Percentiles rank a stretch among this genome's conserved stretches.
phyloP scores from a whole-genome alignment of 2,888 invertebrate genomes.

The Ectemnius continuus region DNA sequence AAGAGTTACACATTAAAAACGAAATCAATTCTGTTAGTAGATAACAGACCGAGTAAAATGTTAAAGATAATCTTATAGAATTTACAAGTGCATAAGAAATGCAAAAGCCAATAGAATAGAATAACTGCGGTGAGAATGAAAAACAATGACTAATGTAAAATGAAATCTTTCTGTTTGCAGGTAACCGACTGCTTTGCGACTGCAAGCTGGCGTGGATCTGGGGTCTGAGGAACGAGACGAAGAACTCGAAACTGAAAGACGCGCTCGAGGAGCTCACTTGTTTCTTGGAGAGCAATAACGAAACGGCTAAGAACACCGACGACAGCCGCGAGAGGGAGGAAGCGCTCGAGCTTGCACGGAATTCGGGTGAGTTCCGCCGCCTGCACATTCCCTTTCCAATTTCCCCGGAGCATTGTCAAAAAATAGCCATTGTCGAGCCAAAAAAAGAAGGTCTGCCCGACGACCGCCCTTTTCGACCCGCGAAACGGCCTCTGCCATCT shows the following conservation, averaged over 20 bases:
- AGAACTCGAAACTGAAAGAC: slow-evolving; percentile 84
- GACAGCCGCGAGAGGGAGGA: slow-evolving; percentile 68
- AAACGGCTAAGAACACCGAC: slow-evolving; percentile 63
- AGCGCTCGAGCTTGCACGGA: slow-evolving; percentile 68
- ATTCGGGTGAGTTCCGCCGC: slow-evolving; percentile 63
- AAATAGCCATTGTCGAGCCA: not conserved
- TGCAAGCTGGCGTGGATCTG: slow-evolving; percentile 91
- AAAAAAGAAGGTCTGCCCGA: no score
- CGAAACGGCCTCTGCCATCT: not conserved
- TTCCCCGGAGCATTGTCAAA: slow-evolving; percentile 1
- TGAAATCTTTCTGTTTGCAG: slow-evolving; percentile 78
- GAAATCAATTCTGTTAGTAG: slow-evolving; percentile 78
- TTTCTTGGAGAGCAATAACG: slow-evolving; percentile 80
- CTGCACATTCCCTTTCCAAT: slow-evolving; percentile 11
- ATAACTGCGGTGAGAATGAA: not conserved
- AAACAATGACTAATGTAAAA: not conserved
- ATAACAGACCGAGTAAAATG: slow-evolving; percentile 83
- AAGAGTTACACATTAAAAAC: not conserved
- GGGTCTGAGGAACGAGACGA: slow-evolving; percentile 86
- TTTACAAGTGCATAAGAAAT: no score
- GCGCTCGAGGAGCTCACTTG: slow-evolving; percentile 87
- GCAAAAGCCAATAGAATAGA: no score
- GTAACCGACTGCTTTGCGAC: slow-evolving; percentile 90
- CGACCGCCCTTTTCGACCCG: not conserved
- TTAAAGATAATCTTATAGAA: no score